A percentile compares a stretch with the other conserved stretches of the same genome.
Conservation (phyloP, 2,888 invertebrate genomes). For the Helleia helle region DNA sequence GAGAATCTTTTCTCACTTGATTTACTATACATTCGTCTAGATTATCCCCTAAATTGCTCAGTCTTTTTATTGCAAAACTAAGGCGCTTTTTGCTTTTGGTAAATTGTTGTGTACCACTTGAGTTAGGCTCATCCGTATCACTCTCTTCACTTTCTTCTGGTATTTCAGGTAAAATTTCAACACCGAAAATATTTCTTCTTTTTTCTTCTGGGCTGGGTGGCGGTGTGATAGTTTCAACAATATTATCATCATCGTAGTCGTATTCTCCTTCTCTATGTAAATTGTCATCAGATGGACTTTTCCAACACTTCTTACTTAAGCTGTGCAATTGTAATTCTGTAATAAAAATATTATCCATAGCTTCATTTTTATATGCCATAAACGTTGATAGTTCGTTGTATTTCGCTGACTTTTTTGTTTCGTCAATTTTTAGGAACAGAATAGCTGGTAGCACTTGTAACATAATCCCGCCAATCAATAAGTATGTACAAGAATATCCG, state of each 20-base stretch:
- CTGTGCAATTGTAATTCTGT: constrained; percentile 56
- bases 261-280: constrained; percentile 36
- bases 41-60: constrained; percentile 65
- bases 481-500: constrained; percentile 46
- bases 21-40: constrained; percentile 63
- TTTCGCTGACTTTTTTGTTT: constrained; percentile 43
- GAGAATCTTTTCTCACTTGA: constrained; percentile 51
- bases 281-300: constrained; percentile 62
- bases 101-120: constrained; percentile 22
- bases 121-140: constrained; percentile 35
- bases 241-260: constrained; percentile 31
- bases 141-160: constrained; percentile 65
- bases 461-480: constrained; percentile 51
- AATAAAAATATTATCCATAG: constrained; percentile 35
- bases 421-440: constrained; percentile 47
- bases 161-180: constrained; percentile 69
- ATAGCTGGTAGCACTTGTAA: constrained; percentile 57
- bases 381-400: constrained; percentile 54
- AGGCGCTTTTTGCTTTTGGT: constrained; percentile 46
- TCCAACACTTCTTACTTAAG: constrained; percentile 59
- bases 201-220: constrained; percentile 65
- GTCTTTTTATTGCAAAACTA: constrained; percentile 62
- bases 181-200: constrained; percentile 60
- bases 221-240: constrained; percentile 48
- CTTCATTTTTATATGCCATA: constrained; percentile 48